Conservation (phyloP, 2,797 vertebrate species). For the Streptopelia turtur region DNA sequence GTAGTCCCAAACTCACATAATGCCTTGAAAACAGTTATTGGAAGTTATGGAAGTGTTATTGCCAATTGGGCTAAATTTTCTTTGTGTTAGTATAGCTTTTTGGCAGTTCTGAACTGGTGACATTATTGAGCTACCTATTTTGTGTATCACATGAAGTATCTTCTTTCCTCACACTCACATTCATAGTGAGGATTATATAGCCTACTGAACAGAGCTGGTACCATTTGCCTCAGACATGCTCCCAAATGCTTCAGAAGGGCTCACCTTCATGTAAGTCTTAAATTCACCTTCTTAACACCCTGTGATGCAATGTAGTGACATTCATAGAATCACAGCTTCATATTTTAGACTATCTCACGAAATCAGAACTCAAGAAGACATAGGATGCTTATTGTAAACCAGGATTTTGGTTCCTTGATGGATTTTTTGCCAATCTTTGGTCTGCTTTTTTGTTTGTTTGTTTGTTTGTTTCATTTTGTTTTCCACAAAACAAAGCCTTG, state of each 20-base stretch:
- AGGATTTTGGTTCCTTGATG: not conserved
- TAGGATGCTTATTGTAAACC: not conserved
- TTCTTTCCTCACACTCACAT: not conserved
- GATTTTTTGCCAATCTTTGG: not conserved
- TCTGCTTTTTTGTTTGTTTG: not conserved
- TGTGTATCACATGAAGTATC: not conserved
- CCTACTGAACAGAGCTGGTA: not conserved
- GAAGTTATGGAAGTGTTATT: not conserved
- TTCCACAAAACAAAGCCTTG: not conserved
- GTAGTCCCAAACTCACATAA: not conserved
- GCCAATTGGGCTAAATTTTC: not conserved
- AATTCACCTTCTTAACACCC: not conserved
- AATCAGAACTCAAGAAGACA: not conserved
- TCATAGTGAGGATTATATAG: not conserved
- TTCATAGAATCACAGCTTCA: not conserved
- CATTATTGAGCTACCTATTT: not conserved
- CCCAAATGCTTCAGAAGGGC: not conserved
- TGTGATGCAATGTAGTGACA: not conserved
- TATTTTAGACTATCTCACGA: not conserved
- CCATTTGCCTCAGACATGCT: not conserved
- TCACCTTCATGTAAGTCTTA: not conserved
- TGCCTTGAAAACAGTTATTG: not conserved
- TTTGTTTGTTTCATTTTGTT: not conserved
- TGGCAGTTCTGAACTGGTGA: not conserved
- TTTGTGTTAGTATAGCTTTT: not conserved